These are phyloP conservation scores for Cremastinae sp. DNA, from an alignment of 2,888 invertebrate species.

Conservation along the genomic window DNA sequence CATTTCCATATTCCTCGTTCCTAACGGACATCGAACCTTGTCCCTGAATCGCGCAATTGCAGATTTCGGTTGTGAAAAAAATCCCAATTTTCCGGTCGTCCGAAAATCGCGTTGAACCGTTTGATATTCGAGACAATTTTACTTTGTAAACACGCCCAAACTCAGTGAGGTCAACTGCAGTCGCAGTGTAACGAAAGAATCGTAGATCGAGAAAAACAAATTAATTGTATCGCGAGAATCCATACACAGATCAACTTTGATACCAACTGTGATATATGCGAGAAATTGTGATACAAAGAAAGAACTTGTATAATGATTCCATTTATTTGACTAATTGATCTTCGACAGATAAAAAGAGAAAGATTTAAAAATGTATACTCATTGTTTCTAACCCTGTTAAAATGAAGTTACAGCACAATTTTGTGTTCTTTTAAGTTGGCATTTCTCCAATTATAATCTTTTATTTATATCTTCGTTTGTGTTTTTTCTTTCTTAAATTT, in stretches of 20 bases:
- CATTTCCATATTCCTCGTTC: background rate
- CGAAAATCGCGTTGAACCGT: background rate
- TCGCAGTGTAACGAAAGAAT: constrained; percentile 13
- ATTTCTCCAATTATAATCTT: no score
- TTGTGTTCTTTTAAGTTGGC: background rate
- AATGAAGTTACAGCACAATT: background rate
- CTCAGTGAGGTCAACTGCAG: constrained; percentile 37
- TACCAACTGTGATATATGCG: constrained; percentile 64
- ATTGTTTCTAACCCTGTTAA: background rate
- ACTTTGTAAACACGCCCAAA: background rate
- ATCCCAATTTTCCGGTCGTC: background rate
- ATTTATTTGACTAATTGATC: constrained; percentile 49
- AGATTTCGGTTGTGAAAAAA: constrained; percentile 26
- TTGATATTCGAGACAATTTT: background rate
- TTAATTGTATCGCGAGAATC: constrained; percentile 53
- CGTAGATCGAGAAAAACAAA: constrained; percentile 31
- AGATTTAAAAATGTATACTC: constrained; percentile 28
- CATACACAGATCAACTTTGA: constrained; percentile 52
- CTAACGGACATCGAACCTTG: background rate
- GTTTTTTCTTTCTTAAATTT: no score
- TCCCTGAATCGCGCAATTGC: constrained; percentile 31
- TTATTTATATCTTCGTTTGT: no score
- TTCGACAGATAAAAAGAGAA: constrained; percentile 35
- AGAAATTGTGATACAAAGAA: constrained; percentile 60
- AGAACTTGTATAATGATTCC: constrained; percentile 56